phyloP scores from a whole-genome alignment of 2,888 invertebrate species.

The Helobdella robusta region DNA sequence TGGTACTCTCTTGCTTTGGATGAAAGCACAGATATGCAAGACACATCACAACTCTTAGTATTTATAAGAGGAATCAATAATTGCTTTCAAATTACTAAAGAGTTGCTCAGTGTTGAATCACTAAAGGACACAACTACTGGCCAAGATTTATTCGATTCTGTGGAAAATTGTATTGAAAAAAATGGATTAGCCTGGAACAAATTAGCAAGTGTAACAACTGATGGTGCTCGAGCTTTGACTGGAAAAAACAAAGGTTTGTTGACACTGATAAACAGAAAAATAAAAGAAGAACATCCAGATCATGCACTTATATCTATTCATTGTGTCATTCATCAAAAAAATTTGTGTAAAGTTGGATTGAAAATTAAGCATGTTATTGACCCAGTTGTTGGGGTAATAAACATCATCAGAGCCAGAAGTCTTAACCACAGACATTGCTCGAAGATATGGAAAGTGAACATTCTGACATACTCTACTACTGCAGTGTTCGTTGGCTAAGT shows the following conservation, averaged over 20 bases:
- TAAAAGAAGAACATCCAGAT: neutral
- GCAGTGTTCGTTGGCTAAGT: constrained; percentile 9
- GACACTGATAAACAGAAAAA: neutral
- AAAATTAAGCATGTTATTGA: constrained; percentile 14
- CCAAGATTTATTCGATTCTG: constrained; percentile 9
- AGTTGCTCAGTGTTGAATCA: neutral
- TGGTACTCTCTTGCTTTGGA: no score
- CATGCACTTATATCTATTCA: constrained; percentile 9
- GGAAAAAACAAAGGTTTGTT: neutral
- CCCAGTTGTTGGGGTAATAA: constrained; percentile 7
- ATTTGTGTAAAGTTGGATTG: no score
- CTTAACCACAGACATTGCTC: constrained; percentile 18
- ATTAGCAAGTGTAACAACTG: constrained; percentile 6
- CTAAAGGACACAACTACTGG: constrained; percentile 15
- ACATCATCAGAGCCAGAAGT: constrained; percentile 18
- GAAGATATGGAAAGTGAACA: constrained; percentile 16
- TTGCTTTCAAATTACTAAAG: neutral
- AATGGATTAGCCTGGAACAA: neutral
- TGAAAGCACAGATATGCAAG: constrained; percentile 11
- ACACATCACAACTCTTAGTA: neutral
- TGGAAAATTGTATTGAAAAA: neutral
- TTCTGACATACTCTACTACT: constrained; percentile 12
- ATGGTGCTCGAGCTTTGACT: constrained; percentile 12
- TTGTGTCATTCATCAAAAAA: constrained; percentile 6
- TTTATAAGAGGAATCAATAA: neutral